Evolutionary conservation across 2,888 invertebrate species (phyloP).

Genomic region (Pyralis farinalis): DNA sequence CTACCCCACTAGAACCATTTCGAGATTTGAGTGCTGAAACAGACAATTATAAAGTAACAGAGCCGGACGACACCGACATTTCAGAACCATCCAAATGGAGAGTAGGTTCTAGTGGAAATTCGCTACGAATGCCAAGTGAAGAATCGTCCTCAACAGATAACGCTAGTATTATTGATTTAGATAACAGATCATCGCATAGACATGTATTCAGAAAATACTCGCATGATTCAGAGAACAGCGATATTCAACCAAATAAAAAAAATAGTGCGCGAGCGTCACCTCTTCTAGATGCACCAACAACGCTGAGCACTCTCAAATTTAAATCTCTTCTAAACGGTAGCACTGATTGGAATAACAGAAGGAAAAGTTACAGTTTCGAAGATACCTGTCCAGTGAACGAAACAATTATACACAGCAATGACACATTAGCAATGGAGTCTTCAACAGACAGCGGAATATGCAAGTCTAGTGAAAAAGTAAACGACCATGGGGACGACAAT

Average conservation of each 20-base stretch:
- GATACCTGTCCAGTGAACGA: slow-evolving; percentile 59
- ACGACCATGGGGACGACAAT: slow-evolving; percentile 47
- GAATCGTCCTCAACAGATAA: slow-evolving; percentile 73
- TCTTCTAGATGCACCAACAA: slow-evolving; percentile 54
- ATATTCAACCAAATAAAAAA: slow-evolving; percentile 43
- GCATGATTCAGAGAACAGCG: slow-evolving; percentile 59
- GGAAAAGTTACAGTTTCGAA: slow-evolving; percentile 89
- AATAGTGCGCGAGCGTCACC: slow-evolving; percentile 50
- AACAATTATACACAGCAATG: slow-evolving; percentile 54
- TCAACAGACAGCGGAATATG: slow-evolving; percentile 90
- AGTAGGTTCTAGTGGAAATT: slow-evolving; percentile 83
- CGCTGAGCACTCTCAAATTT: slow-evolving; percentile 65
- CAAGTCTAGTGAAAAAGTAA: slow-evolving; percentile 85
- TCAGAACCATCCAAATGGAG: slow-evolving; percentile 84
- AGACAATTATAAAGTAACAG: slow-evolving; percentile 70
- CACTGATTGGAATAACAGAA: slow-evolving; percentile 85
- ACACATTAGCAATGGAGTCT: slow-evolving; percentile 83
- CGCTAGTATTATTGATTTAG: slow-evolving; percentile 67
- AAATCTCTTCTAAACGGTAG: slow-evolving; percentile 63
- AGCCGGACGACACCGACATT: slow-evolving; percentile 79
- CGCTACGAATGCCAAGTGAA: slow-evolving; percentile 85
- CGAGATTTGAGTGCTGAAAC: slow-evolving; percentile 49
- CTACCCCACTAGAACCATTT: slow-evolving; percentile 56
- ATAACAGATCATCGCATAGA: slow-evolving; percentile 44
- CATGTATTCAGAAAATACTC: slow-evolving; percentile 53